phyloP scores from a whole-genome alignment of 2,113 vertebrate species.

The Lophius piscatorius region DNA sequence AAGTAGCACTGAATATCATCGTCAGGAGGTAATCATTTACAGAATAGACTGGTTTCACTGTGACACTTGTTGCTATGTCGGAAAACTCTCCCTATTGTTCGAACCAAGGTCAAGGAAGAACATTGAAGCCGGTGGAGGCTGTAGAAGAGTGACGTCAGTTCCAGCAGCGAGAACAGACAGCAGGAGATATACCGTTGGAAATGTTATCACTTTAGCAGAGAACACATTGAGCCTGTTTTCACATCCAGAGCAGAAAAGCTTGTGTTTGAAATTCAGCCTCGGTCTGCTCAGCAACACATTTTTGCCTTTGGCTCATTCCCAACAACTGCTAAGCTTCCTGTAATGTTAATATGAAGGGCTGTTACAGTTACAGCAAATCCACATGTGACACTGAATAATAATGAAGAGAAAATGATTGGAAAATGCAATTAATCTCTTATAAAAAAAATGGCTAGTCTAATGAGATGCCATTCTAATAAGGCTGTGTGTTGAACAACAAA shows the following conservation, averaged over 20 bases:
- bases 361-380: constrained; percentile 52
- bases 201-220: constrained; percentile 15
- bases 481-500: constrained; percentile 72
- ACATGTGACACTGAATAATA: constrained; percentile 67
- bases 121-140: too few species aligned
- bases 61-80: too few species aligned
- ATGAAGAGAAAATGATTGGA: constrained; percentile 66
- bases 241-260: constrained; percentile 13
- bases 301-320: constrained; percentile 43
- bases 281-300: constrained; percentile 10
- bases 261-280: constrained; percentile 34
- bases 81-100: too few species aligned
- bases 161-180: too few species aligned
- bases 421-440: constrained; percentile 74
- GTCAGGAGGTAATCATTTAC: too few species aligned
- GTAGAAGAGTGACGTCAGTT: too few species aligned
- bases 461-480: constrained; percentile 76
- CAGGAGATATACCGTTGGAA: not conserved
- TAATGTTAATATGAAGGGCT: constrained; percentile 56
- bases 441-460: too few species aligned
- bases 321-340: constrained; percentile 55
- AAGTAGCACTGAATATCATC: not conserved
- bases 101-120: too few species aligned
- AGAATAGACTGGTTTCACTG: not conserved
- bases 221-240: constrained; percentile 12